These are phyloP conservation scores for Chrysolina haemoptera DNA, from an alignment of 2,888 invertebrate species.

Conservation along the genomic window DNA sequence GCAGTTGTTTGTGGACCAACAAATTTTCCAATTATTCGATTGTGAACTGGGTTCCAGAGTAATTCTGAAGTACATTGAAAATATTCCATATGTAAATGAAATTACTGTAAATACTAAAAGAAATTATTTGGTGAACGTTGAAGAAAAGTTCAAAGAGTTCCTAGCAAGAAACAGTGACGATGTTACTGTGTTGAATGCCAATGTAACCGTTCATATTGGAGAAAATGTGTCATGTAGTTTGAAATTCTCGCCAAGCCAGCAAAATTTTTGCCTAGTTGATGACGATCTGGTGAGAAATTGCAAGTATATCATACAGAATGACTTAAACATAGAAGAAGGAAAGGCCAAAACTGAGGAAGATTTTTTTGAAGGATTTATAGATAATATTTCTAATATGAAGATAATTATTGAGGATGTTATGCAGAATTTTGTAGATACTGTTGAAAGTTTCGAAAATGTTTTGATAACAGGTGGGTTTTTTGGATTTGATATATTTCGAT, in stretches of 20 bases:
- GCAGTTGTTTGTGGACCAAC: slow-evolving; percentile 71
- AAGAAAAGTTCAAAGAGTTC: slow-evolving; percentile 72
- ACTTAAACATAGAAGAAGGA: slow-evolving; percentile 41
- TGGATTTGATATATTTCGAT: not conserved
- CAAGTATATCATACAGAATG: slow-evolving; percentile 63
- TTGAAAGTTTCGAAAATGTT: slow-evolving; percentile 67
- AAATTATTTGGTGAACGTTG: slow-evolving; percentile 61
- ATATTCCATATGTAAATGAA: slow-evolving; percentile 70
- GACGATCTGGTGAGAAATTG: slow-evolving; percentile 72
- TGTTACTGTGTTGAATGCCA: slow-evolving; percentile 73
- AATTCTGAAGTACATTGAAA: slow-evolving; percentile 67
- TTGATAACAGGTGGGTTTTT: slow-evolving; percentile 69
- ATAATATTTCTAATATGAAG: slow-evolving; percentile 71
- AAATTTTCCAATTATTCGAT: slow-evolving; percentile 73
- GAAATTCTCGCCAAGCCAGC: slow-evolving; percentile 69
- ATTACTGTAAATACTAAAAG: slow-evolving; percentile 65
- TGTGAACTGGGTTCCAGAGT: slow-evolving; percentile 74
- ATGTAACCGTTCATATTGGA: slow-evolving; percentile 70
- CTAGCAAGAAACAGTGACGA: slow-evolving; percentile 71
- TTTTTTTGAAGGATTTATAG: slow-evolving; percentile 34
- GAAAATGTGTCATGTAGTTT: slow-evolving; percentile 59
- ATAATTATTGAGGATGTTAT: slow-evolving; percentile 69
- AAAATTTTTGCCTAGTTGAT: slow-evolving; percentile 72
- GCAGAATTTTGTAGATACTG: slow-evolving; percentile 57
- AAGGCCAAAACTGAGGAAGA: slow-evolving; percentile 29